phyloP scores from a whole-genome alignment of 1,140 invertebrate genomes.

The Apis laboriosa region DNA sequence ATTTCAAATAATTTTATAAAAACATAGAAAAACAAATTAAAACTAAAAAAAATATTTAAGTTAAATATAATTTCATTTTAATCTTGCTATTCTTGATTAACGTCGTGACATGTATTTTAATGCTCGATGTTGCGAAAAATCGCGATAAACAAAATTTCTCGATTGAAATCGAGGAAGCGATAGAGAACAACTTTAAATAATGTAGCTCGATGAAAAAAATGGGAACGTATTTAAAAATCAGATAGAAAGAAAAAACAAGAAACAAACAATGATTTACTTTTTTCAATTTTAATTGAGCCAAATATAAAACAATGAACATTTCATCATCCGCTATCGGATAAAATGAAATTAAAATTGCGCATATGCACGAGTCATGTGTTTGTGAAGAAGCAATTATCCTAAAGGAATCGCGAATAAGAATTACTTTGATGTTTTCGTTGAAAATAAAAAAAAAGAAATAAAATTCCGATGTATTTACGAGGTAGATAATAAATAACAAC shows the following conservation, averaged over 20 bases:
- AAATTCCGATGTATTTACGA: constrained; percentile 60
- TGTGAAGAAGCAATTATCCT: constrained; percentile 43
- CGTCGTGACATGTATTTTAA: background rate
- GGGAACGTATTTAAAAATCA: background rate
- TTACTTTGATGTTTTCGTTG: constrained; percentile 61
- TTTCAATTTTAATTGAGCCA: constrained; percentile 16
- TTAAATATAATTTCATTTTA: background rate
- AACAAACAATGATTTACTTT: constrained; percentile 4
- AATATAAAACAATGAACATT: constrained; percentile 6
- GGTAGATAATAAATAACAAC: constrained; percentile 50
- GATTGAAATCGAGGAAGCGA: constrained; percentile 29
- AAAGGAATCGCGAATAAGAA: constrained; percentile 33
- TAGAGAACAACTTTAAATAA: constrained; percentile 12
- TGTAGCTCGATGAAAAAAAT: constrained; percentile 17
- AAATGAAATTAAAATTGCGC: background rate
- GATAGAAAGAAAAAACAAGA: background rate
- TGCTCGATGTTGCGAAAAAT: background rate
- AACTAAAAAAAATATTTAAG: background rate
- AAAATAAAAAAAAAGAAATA: constrained; percentile 13
- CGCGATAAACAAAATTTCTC: background rate
- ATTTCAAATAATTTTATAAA: background rate
- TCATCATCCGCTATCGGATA: constrained; percentile 30
- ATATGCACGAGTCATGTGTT: constrained; percentile 19
- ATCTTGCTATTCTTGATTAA: constrained; percentile 24
- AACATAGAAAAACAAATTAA: too few relatives aligned